phyloP scores from a whole-genome alignment of 1,140 invertebrate genomes.

The Macrobrachium rosenbergii region DNA sequence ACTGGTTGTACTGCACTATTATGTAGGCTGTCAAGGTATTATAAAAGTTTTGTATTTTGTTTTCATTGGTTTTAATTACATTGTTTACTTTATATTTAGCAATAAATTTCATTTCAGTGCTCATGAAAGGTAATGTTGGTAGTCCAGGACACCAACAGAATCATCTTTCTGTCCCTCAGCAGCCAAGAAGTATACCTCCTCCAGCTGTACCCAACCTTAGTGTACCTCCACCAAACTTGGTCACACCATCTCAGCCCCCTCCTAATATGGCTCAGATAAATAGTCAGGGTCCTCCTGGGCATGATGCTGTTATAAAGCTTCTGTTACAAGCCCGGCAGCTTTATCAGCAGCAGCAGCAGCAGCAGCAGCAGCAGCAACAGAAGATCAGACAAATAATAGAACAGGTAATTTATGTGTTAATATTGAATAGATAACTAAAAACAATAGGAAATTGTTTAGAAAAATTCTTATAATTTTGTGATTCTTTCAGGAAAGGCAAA shows the following conservation, averaged over 20 bases:
- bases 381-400: constrained; percentile 20
- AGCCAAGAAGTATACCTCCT: constrained; percentile 30
- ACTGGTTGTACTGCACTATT: too few relatives aligned
- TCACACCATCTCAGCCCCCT: constrained; percentile 39
- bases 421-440: neutral
- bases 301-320: constrained; percentile 34
- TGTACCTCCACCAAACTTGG: constrained; percentile 51
- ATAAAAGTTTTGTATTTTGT: too few relatives aligned
- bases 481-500: constrained; percentile 27
- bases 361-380: constrained; percentile 48
- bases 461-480: too few relatives aligned
- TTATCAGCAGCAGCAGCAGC: constrained; percentile 56
- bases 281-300: constrained; percentile 26
- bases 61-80: too few relatives aligned
- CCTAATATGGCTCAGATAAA: constrained; percentile 38
- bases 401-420: neutral
- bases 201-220: constrained; percentile 49
- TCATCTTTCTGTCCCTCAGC: constrained; percentile 19
- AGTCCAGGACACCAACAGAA: constrained; percentile 36
- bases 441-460: too few relatives aligned
- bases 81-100: too few relatives aligned
- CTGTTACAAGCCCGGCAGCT: constrained; percentile 39
- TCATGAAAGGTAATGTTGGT: constrained; percentile 52
- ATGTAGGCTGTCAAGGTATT: neutral
- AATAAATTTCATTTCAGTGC: constrained; percentile 37